Evolutionary conservation across 2,888 invertebrate species (phyloP), one percentile per base, ranked within the genome.

Genomic region (Elysia crispata): DNA sequence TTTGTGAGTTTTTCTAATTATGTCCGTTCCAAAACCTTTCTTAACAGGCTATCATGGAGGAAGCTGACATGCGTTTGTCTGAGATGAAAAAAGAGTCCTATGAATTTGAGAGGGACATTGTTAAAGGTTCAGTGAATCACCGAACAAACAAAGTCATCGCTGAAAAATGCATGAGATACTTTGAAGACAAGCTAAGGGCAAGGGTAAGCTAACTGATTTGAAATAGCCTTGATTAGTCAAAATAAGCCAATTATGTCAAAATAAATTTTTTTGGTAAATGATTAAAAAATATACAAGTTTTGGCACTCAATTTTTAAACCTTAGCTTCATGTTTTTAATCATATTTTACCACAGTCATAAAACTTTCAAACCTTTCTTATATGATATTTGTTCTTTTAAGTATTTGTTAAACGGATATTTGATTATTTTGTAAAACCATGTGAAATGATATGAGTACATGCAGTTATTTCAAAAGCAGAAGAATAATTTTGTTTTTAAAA

Each of bases 61-160:
- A 92, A 80, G 90, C 90, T 41, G 92, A 92, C 62, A 81, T 91
- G 15, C 81, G 91, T 66, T 82, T 91, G 20, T 85, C 88, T 28
- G 92, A 92, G 81, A 91, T 90, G 11, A 91, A 91, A 83, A 92
- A 92, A 79, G 89, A 90, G 74, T 85, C 87, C 0, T 91, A 91
- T 83, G 92, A 92, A 83, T 92, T 92, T 87, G 91, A 92, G 57
- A 83, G 92, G 81, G 91, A 92, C 81, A 91, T 92, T 41, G 85
- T 90, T 54, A 91, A 91, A 82, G 91, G 90, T 62, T 86, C 91
- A 5, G 85, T 89, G 20, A 90, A 90, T 81, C 82, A 85, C 11
- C 83, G 88, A 70, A 91, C 90, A 57, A 85, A 84, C 13, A 91
- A 90, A 86, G 90, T 91, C 25, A 86, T 91, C 20, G 90, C 91